A percentile compares a stretch with the other conserved stretches of the same genome.
Conservation (phyloP, 2,113 vertebrate genomes). For the Anhinga rufa region DNA sequence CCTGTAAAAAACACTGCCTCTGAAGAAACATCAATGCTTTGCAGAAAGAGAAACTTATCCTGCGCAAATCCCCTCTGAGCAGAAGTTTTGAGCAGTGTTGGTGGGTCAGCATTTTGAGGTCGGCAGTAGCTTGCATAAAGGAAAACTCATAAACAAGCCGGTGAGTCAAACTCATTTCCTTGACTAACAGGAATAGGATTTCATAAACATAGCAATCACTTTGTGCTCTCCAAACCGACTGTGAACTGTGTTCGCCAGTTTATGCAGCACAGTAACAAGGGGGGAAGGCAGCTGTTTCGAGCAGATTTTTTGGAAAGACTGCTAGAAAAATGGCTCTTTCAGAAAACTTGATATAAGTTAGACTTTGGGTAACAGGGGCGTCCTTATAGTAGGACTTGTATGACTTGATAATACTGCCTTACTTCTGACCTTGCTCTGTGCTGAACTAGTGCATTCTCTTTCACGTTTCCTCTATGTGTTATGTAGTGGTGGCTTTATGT, state of each 20-base stretch:
- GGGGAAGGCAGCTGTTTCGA: neutral
- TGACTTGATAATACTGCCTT: neutral
- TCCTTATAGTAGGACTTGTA: neutral
- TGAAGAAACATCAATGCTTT: neutral
- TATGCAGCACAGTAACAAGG: neutral
- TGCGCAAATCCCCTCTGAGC: neutral
- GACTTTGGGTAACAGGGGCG: neutral
- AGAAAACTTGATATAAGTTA: neutral
- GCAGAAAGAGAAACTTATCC: neutral
- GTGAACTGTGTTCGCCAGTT: neutral
- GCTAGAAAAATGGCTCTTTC: neutral
- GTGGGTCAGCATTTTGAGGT: neutral
- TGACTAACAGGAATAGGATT: conserved; percentile 51
- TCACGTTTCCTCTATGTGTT: neutral
- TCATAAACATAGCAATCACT: conserved; percentile 41
- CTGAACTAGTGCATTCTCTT: neutral
- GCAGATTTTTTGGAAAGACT: neutral
- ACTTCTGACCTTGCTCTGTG: neutral
- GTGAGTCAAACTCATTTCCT: conserved; percentile 61
- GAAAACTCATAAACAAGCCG: conserved; percentile 25
- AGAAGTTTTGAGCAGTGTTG: neutral
- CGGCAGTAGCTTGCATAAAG: conserved; percentile 9
- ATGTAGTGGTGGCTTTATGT: neutral
- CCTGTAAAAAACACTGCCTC: neutral
- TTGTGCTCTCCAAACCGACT: neutral